Evolutionary conservation across 1,140 invertebrate genomes (phyloP), one percentile per base, ranked within the genome.

Genomic region (Caerostris darwini): DNA sequence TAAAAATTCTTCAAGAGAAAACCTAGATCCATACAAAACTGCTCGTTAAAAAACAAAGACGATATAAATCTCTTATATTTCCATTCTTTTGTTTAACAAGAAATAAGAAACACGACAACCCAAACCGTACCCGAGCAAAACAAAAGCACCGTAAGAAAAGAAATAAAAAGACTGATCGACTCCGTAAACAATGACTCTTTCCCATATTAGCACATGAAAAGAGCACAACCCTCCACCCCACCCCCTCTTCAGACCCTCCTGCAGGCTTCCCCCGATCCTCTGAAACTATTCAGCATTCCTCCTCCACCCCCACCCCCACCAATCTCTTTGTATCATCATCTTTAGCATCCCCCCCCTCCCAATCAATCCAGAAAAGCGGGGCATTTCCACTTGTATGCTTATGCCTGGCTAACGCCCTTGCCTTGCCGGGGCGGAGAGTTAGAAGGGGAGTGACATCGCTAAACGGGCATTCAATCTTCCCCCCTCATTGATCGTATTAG

Each of bases 191-290:
- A 93, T 87, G 92, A 93, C 83, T 87, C 92, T 77, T 77, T 87
- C 81, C 61, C 34, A 87, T 77, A 93, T 93, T 93, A 93, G 82
- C 92, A 93, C 92, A 93, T 93, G 92, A 93, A 93, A 93, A 93
- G 92, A 58, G 50, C 77, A 67, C 69, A 57, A 56, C 5, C 82
- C 90, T 61, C 90, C 90, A 4, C 58, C 34, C 61, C 50, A 77
- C 54, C 58, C 77, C 90, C 19, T 53, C 5, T 19, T n/a, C 5
- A 83, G 54, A 34, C 56, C 69, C 88, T 50, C 19, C 34, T 34
- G 34, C 34, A 34, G 34, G 34, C 34, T 54, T 8, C 69, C 56
- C 61, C 58, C 77, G 56, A 67, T 92, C 90, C 81, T 34, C 34
- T 34, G 82, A 83, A 85, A 85, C 82, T 81, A 92, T 92, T 92